phyloP scores from a whole-genome alignment of 1,140 invertebrate genomes.

The Saxidomus purpurata region DNA sequence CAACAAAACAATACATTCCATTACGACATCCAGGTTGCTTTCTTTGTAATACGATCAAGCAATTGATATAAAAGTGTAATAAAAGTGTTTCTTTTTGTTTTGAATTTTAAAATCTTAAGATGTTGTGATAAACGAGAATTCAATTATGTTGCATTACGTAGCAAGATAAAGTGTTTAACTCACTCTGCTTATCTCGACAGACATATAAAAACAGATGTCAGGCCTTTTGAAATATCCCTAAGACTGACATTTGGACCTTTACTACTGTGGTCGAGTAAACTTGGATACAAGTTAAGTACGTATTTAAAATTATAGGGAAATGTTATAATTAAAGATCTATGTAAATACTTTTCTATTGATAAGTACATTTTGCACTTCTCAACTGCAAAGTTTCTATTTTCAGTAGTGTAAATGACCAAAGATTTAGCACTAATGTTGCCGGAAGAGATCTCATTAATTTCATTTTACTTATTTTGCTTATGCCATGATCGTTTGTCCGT shows the following conservation, averaged over 20 bases:
- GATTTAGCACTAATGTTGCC: too few relatives aligned
- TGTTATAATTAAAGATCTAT: neutral
- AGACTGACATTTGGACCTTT: neutral
- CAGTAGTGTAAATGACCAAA: too few relatives aligned
- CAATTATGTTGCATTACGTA: neutral
- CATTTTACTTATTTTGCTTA: too few relatives aligned
- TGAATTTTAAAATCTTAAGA: neutral
- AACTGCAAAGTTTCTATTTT: too few relatives aligned
- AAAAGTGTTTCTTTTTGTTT: neutral
- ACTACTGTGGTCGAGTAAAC: slow-evolving; percentile 5
- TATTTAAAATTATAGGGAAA: neutral
- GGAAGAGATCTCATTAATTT: too few relatives aligned
- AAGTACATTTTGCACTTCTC: too few relatives aligned
- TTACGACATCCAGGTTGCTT: neutral
- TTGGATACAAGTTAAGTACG: slow-evolving; percentile 10
- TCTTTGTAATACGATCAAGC: neutral
- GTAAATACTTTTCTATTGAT: too few relatives aligned
- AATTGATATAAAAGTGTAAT: neutral
- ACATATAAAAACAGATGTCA: slow-evolving; percentile 7
- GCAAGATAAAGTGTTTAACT: neutral
- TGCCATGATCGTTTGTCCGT: too few relatives aligned
- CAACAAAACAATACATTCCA: too few relatives aligned
- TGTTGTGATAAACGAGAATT: neutral
- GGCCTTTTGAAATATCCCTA: neutral
- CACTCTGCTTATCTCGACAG: neutral